Conservation (phyloP, 2,888 invertebrate genomes). For the Chrysomela aeneicollis region DNA sequence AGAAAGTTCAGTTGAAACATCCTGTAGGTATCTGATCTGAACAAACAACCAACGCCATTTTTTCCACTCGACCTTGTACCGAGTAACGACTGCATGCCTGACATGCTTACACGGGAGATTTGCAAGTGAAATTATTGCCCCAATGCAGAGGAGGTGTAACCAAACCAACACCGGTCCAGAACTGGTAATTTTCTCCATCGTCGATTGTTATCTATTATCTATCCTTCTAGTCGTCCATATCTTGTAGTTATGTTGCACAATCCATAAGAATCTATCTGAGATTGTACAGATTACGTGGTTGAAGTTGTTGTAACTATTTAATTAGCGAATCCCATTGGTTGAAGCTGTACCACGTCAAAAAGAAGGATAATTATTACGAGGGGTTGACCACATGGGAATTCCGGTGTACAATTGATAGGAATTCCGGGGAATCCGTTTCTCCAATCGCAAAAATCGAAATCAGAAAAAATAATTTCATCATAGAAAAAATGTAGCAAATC, state of each 20-base stretch:
- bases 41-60: neutral
- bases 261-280: slow-evolving; percentile 13
- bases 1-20: neutral
- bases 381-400: too few relatives aligned
- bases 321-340: too few relatives aligned
- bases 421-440: too few relatives aligned
- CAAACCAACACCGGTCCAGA: slow-evolving; percentile 15
- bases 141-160: slow-evolving; percentile 18
- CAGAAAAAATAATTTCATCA: too few relatives aligned
- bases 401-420: too few relatives aligned
- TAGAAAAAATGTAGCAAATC: too few relatives aligned
- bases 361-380: too few relatives aligned
- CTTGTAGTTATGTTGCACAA: neutral
- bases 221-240: neutral
- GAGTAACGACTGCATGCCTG: neutral
- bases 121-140: slow-evolving; percentile 28
- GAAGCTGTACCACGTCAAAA: too few relatives aligned
- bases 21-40: neutral
- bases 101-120: slow-evolving; percentile 13
- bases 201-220: slow-evolving; percentile 9
- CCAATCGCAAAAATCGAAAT: too few relatives aligned
- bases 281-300: slow-evolving; percentile 2
- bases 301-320: neutral
- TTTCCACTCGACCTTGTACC: neutral
- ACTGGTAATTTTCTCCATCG: slow-evolving; percentile 23